phyloP scores from a whole-genome alignment of 2,113 vertebrate species.

The Lonchura striata region DNA sequence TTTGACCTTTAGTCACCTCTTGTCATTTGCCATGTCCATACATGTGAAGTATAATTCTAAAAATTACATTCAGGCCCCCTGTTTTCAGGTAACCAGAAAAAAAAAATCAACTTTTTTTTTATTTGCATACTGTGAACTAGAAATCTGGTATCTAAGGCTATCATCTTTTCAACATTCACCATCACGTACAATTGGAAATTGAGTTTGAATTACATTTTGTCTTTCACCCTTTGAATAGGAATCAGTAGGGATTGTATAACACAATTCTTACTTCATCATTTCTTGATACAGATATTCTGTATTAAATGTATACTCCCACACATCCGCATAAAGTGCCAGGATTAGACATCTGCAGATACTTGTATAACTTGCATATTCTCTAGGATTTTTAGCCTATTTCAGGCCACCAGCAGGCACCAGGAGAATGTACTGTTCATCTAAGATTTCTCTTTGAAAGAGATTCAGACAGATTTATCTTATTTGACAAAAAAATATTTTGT shows the following conservation, averaged over 20 bases:
- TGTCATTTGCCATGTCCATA: background rate
- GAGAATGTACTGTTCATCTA: background rate
- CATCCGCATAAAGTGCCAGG: background rate
- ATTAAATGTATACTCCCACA: background rate
- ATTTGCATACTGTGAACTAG: background rate
- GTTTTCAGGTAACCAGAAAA: background rate
- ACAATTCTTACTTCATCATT: background rate
- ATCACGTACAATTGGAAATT: background rate
- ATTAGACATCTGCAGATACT: conserved; percentile 3
- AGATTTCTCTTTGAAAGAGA: background rate
- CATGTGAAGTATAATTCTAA: background rate
- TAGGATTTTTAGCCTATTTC: background rate
- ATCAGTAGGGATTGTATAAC: background rate
- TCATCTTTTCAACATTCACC: background rate
- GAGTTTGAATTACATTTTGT: background rate
- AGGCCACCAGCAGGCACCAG: background rate
- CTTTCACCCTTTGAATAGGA: background rate
- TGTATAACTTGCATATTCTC: conserved; percentile 5
- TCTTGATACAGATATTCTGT: background rate
- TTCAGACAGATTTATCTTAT: background rate
- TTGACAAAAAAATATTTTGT: background rate
- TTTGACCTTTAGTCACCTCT: background rate
- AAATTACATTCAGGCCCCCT: background rate
- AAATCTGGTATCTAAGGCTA: background rate
- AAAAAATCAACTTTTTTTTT: background rate